Base-by-base conservation (phyloP, 2,888 invertebrate genomes). In the Ichneumoninae sp. region DNA sequence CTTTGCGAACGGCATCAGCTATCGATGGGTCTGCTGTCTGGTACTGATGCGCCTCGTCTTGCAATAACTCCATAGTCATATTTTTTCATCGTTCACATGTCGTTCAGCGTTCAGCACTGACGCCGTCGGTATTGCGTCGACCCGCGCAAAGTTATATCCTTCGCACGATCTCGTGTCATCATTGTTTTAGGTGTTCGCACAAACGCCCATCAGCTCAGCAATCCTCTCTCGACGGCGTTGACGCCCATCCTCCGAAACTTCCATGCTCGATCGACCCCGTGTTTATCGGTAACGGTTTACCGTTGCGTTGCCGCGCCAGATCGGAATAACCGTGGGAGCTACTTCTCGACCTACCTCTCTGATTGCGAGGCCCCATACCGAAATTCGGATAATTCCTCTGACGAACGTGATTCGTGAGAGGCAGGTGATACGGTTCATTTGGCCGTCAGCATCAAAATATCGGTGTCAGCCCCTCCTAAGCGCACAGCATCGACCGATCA, bases 71-170 rank as follows among this genome's bases (percentile, higher is more conserved):
- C 47, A 13, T 69, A 77, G 72, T 74, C 62, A 71, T 77, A 80
- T 71, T 76, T 80, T 80, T 84, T 72, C 77, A 74, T 84, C 62
- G 70, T 52, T 40, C 47, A 60, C 44, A 19, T 62, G 77, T 72
- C 69, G 54, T 52, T 44, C 52, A 13, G 3, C 54, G 72, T 52
- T 68, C 62, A 83, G 50, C 57, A 75, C 66, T 54, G 80, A 80
- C 76, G 76, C 80, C 68, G 68, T 60, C 19, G 52, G 69, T 70
- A 71, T 44, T 74, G 68, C 52, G 68, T 80, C 72, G 69, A 77
- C 60, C 60, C 69, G 30, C 68, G 40, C 44, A 19, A 68, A 80
- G 83, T 77, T 84, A 77, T 80, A 77, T 84, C 80, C 68, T 60
- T 77, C 80, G 60, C 62, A 54, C 68, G 50, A 47, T 74, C 62